Evolutionary conservation across 2,888 invertebrate species (phyloP), one percentile per base, ranked within the genome.

Genomic region (Spodoptera littoralis): DNA sequence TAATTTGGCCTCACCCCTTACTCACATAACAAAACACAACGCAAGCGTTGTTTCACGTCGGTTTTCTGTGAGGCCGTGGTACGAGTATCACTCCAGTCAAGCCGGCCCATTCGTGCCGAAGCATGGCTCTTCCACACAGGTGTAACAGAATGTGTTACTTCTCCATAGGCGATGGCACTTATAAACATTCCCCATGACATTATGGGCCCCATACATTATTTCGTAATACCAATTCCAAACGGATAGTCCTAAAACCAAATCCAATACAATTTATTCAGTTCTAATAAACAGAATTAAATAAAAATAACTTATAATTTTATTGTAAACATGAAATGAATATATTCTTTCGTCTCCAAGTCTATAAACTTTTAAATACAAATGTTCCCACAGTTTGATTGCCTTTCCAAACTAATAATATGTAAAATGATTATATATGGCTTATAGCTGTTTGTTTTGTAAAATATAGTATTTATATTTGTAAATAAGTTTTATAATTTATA

Each of bases 201-300:
- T 76, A 84, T 70, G 56, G 47, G 51, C 27, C 81, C 86, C 87
- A 88, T 83, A 84, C 51, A 65, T 62, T 65, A 87, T 84, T 72
- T 83, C 80, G 77, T 83, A 81, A 71, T 75, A 84, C 83, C 83
- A 80, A 83, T 84, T 85, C 75, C 79, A 84, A 86, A 83, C 77
- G 79, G 77, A 86, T 82, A 79, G 76, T 78, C 60, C 68, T 80
- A 77, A 70, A 73, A 82, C 80, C 83, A 83, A 85, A 84, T 81
- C 75, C 82, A 81, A 77, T 75, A 84, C 86, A 87, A 89, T 88
- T 85, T 90, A 90, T 90, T 82, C 86, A 80, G 77, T 83, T 88
- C 86, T 87, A 84, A 89, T 88, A 83, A 86, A 83, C 81, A 86
- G 82, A 86, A 85, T 88, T 90, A 86, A 88, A 88, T 89, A 84